Evolutionary conservation across 2,888 invertebrate genomes (phyloP), one percentile per base, ranked within the genome.

Genomic region (Dolichomitus sp.): DNA sequence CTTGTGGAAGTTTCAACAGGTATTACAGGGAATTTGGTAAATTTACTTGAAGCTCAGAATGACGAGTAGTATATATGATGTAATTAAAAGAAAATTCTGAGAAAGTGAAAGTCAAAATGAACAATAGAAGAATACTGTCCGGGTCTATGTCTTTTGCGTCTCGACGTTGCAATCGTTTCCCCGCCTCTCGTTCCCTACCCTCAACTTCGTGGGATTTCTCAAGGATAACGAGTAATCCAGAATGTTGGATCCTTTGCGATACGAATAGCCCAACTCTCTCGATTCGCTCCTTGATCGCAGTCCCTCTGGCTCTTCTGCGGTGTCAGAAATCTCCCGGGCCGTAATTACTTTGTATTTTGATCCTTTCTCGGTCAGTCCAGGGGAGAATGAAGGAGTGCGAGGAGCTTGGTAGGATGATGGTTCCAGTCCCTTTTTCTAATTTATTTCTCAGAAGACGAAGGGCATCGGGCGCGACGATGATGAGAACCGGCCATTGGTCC

Each of bases 211-310:
- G 59, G 81, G 77, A 81, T 81, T 87, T 90, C 85, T 91, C 92
- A 92, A 92, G 92, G 92, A 90, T 91, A 92, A 91, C 92, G 88
- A 89, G 91, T 91, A 91, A 90, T 91, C 88, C 91, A 88, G 90
- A 90, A 89, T 88, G 87, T 88, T 87, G 89, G 87, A 88, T 87
- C 87, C 86, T 79, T 86, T 85, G 82, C 87, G 65, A 74, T 72
- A 80, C 59, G 72, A 68, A 75, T 23, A 81, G 74, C 30, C 52
- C 52, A 30, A 75, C 52, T 61, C 52, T 68, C 81, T 79, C 79
- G 79, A 79, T 76, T 76, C 75, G 79, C 66, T 72, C 23, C 66
- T 76, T 48, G 76, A 77, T 83, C 77, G 72, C 61, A 68, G 57
- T 54, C 66, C 42, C 70, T 42, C 27, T 61, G 42, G 19, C 27